Conservation (phyloP, 2,888 invertebrate genomes). For the Ferrisia virgata region DNA sequence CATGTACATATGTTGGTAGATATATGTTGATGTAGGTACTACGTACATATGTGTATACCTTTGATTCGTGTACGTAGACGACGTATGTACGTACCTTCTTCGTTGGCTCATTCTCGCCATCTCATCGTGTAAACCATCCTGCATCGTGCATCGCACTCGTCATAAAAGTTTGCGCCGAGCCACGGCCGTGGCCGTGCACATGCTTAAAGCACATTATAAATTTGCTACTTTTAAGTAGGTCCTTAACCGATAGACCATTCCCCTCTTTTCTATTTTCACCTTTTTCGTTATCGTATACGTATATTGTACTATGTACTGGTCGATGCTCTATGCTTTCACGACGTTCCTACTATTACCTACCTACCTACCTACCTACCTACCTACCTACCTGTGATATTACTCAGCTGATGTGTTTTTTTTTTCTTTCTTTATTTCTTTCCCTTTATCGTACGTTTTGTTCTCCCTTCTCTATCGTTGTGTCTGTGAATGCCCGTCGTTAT, state of each 20-base stretch:
- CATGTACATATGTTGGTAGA: no score
- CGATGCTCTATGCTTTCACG: slow-evolving; percentile 45
- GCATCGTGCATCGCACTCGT: not conserved
- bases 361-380: no score
- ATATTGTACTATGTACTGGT: slow-evolving; percentile 31
- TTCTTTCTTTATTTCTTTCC: not conserved
- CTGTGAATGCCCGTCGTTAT: no score
- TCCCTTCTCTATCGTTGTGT: not conserved
- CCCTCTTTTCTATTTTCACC: slow-evolving; percentile 30
- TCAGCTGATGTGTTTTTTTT: not conserved
- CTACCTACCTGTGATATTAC: not conserved
- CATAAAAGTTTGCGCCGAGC: not conserved
- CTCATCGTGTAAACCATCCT: no score
- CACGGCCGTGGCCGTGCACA: not conserved
- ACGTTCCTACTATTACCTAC: not conserved
- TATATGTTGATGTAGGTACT: no score
- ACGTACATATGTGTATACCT: no score
- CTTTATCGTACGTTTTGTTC: not conserved
- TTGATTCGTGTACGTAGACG: no score
- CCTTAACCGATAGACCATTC: not conserved
- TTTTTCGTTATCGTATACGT: not conserved
- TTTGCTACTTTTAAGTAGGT: slow-evolving; percentile 42
- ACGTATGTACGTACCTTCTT: no score
- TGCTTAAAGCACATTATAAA: slow-evolving; percentile 26
- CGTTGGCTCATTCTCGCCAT: no score